phyloP scores from a whole-genome alignment of 2,113 vertebrate species.

The Romanogobio albipinnatus region DNA sequence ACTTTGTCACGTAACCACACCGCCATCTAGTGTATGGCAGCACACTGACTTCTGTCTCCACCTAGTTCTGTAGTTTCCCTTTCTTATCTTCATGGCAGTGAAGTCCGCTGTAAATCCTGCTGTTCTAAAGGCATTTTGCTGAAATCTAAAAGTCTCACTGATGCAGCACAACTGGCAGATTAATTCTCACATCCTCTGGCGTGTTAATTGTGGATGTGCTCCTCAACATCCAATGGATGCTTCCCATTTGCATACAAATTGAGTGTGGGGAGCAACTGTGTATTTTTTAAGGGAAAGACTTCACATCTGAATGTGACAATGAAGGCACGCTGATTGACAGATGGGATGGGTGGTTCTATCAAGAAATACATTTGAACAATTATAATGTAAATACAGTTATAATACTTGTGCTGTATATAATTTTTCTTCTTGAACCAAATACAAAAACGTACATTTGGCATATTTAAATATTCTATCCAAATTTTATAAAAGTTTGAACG shows the following conservation, averaged over 20 bases:
- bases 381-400: no score
- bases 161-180: constrained; percentile 40
- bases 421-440: no score
- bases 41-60: not conserved
- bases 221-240: constrained; percentile 59
- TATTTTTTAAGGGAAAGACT: constrained; percentile 49
- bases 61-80: not conserved
- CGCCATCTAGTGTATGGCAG: constrained; percentile 72
- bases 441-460: no score
- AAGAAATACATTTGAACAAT: not conserved
- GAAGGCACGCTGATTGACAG: not conserved
- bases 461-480: no score
- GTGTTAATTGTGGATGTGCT: constrained; percentile 52
- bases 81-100: not conserved
- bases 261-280: constrained; percentile 41
- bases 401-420: no score
- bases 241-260: constrained; percentile 63
- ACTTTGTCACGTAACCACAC: constrained; percentile 61
- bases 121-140: constrained; percentile 2
- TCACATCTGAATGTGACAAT: constrained; percentile 9
- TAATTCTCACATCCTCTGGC: constrained; percentile 58
- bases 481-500: no score
- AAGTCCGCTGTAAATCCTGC: not conserved
- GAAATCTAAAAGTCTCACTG: constrained; percentile 37
- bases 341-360: not conserved